Base-by-base conservation (phyloP, 2,797 vertebrate genomes). In the Trachurus trachurus region DNA sequence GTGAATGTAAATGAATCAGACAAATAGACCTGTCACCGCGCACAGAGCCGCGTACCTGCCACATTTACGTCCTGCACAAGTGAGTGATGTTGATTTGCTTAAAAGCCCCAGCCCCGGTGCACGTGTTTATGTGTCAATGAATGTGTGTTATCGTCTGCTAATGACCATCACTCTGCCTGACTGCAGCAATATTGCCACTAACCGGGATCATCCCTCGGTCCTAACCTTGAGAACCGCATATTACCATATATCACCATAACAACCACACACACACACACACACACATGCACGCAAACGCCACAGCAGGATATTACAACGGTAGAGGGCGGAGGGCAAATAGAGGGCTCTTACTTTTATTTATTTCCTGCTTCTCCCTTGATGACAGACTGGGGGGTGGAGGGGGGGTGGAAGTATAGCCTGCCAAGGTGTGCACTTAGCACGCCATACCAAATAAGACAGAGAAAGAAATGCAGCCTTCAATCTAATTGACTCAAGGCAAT, bases 401-500 rank as follows among this genome's bases (percentile, higher is more conserved):
- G 66, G 13, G 7, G 52, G 66, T 87, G 88, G 82, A 89, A 90
- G 84, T 82, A 85, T 86, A 37, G 71, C 65, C 83, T 88, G 87
- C 91, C 90, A 88, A 82, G 89, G 87, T 84, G 66, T 85, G 80
- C 88, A 88, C 85, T 93, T 90, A 89, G 72, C 74, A 61, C 52
- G 29, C 73, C 74, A 71, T 40, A 52, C 68, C 81, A 78, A 92
- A 86, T 86, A 87, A 89, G 74, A 83, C 31, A 34, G 63, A 81
- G 85, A 91, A 89, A 87, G 80, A 92, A 86, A 85, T 83, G 83
- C 80, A 81, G 87, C 80, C 74, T 76, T 74, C 66, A n/a, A 75
- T 88, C 86, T 93, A 93, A 94, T 89, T 94, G 93, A 93, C 92
- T 90, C 74, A 37, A 82, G 81, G 80, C 86, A 91, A 88, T 93